phyloP scores from a whole-genome alignment of 2,113 vertebrate genomes.

The Actenoides hombroni region DNA sequence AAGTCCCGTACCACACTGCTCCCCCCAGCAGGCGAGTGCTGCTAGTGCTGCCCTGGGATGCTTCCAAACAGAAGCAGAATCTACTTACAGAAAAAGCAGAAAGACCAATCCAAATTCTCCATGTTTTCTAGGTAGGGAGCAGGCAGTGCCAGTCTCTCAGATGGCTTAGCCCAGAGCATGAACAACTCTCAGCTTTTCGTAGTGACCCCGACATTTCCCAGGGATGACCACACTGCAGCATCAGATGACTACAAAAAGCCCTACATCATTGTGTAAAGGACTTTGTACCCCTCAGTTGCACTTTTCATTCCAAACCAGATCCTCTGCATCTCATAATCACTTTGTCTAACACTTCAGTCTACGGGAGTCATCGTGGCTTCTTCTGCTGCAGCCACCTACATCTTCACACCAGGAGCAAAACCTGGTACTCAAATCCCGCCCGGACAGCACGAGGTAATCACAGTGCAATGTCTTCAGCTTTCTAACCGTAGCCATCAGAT shows the following conservation, averaged over 20 bases:
- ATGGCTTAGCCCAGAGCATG: background rate
- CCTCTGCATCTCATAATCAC: background rate
- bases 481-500: background rate
- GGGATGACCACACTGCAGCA: too few species aligned
- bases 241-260: background rate
- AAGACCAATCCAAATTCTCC: background rate
- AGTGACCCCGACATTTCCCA: background rate
- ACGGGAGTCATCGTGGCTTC: accelerated
- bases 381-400: background rate
- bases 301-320: background rate
- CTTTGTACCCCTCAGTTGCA: background rate
- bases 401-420: background rate
- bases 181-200: background rate
- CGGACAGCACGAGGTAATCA: background rate
- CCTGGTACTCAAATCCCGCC: background rate
- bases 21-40: accelerated
- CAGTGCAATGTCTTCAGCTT: background rate
- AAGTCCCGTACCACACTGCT: background rate
- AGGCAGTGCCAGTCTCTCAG: background rate
- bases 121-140: background rate
- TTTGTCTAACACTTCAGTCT: background rate
- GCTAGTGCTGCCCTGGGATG: accelerated
- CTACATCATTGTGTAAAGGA: background rate
- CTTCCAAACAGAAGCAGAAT: background rate
- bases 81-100: background rate